These are phyloP conservation scores for Drosophila nikananu DNA, from an alignment of 1,140 invertebrate genomes.

Conservation along the genomic window DNA sequence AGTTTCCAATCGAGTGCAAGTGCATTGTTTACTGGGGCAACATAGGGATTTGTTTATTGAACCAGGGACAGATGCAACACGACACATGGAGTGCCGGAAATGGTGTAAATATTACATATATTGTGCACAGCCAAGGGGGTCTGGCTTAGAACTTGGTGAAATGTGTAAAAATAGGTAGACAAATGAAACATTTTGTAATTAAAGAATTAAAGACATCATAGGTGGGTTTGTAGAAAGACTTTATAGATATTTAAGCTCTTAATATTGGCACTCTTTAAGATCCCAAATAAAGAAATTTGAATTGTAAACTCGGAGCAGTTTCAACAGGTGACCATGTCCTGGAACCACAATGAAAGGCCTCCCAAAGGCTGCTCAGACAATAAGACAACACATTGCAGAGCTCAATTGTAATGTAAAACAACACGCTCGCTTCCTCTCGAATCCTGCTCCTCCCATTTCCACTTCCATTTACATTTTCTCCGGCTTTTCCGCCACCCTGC, in stretches of 20 bases:
- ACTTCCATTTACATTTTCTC: background rate
- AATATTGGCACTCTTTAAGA: background rate
- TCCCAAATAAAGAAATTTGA: background rate
- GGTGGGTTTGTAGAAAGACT: too few relatives aligned
- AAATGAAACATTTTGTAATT: background rate
- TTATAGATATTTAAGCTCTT: background rate
- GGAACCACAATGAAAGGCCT: slow-evolving; percentile 16
- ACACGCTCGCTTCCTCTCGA: slow-evolving; percentile 32
- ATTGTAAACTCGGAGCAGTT: background rate
- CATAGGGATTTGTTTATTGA: slow-evolving; percentile 33
- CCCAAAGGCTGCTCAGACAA: slow-evolving; percentile 8
- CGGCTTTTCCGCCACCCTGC: slow-evolving; percentile 14
- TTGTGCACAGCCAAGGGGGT: background rate
- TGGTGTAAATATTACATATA: slow-evolving; percentile 20
- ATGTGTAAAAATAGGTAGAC: background rate
- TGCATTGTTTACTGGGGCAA: slow-evolving; percentile 24
- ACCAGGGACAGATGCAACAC: slow-evolving; percentile 6
- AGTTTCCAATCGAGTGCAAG: slow-evolving; percentile 40
- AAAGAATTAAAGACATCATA: too few relatives aligned
- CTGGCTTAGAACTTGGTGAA: background rate
- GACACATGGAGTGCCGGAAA: slow-evolving; percentile 8
- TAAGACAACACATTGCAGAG: slow-evolving; percentile 31
- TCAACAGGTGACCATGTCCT: slow-evolving; percentile 23
- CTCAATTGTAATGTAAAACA: slow-evolving; percentile 65
- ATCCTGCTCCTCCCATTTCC: background rate